phyloP scores from a whole-genome alignment of 2,113 vertebrate species.

The Tor tambroides region DNA sequence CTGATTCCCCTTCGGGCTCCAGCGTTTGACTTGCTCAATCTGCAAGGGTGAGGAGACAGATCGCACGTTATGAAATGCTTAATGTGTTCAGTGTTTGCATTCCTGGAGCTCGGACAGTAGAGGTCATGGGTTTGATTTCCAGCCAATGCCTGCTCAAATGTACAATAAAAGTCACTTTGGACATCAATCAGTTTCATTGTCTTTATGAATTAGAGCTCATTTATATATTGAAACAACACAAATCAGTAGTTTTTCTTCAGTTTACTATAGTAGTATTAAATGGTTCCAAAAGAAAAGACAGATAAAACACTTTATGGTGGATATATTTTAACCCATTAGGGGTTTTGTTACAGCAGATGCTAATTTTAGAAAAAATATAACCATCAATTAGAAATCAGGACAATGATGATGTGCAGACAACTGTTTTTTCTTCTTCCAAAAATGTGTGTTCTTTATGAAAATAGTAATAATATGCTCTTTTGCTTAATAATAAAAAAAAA shows the following conservation, averaged over 20 bases:
- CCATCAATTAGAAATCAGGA: neutral
- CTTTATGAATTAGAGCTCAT: neutral
- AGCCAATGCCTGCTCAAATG: neutral
- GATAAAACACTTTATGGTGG: neutral
- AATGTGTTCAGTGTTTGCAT: neutral
- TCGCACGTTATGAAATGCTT: neutral
- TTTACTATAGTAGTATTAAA: neutral
- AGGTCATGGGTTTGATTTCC: neutral
- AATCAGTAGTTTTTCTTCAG: neutral
- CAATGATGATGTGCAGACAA: too few relatives aligned
- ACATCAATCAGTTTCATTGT: neutral
- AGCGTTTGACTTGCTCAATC: constrained; percentile 48
- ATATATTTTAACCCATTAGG: neutral
- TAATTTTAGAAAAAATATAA: neutral
- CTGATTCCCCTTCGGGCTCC: constrained; percentile 15
- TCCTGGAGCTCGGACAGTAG: neutral
- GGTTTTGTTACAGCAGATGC: neutral
- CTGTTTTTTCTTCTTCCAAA: too few relatives aligned
- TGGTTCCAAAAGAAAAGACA: too few relatives aligned
- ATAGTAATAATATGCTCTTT: neutral
- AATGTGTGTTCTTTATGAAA: neutral
- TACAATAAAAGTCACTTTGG: neutral
- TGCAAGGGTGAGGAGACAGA: constrained; percentile 34
- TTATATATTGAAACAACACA: neutral
- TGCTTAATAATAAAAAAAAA: too few relatives aligned